These are phyloP conservation scores for Cotesia congregata DNA, from an alignment of 2,888 invertebrate species.

Conservation along the genomic window DNA sequence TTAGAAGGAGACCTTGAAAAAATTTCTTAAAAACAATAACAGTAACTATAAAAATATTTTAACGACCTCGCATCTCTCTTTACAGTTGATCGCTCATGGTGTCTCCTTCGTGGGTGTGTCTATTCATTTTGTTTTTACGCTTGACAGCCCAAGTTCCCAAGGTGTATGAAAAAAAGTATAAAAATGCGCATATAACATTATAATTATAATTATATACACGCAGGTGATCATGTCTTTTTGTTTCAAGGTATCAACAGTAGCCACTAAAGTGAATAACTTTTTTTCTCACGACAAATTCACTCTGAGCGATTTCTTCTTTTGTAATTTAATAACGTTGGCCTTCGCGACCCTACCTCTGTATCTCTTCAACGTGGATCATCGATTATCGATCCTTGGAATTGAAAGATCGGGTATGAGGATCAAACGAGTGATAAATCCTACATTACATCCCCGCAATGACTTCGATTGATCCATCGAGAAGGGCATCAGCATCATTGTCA, in stretches of 20 bases:
- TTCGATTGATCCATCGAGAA: neutral
- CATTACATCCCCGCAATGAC: slow-evolving; percentile 29
- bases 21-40: slow-evolving; percentile 1
- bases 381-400: slow-evolving; percentile 39
- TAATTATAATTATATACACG: slow-evolving; percentile 27
- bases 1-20: neutral
- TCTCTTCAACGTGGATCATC: slow-evolving; percentile 44
- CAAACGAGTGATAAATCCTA: slow-evolving; percentile 18
- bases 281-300: slow-evolving; percentile 33
- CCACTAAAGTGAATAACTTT: slow-evolving; percentile 20
- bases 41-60: slow-evolving; percentile 1
- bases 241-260: slow-evolving; percentile 34
- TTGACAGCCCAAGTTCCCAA: slow-evolving; percentile 23
- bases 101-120: slow-evolving; percentile 26
- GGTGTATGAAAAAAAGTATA: slow-evolving; percentile 3
- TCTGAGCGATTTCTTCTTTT: slow-evolving; percentile 33
- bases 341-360: slow-evolving; percentile 52
- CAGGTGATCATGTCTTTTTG: slow-evolving; percentile 24
- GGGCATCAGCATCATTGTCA: slow-evolving; percentile 5
- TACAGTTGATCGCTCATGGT: slow-evolving; percentile 18
- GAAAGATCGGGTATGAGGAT: slow-evolving; percentile 33
- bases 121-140: slow-evolving; percentile 25
- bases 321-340: slow-evolving; percentile 62
- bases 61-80: slow-evolving; percentile 16
- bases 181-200: slow-evolving; percentile 18